phyloP scores from a whole-genome alignment of 2,888 invertebrate species.

The Trachelus iudaicus region DNA sequence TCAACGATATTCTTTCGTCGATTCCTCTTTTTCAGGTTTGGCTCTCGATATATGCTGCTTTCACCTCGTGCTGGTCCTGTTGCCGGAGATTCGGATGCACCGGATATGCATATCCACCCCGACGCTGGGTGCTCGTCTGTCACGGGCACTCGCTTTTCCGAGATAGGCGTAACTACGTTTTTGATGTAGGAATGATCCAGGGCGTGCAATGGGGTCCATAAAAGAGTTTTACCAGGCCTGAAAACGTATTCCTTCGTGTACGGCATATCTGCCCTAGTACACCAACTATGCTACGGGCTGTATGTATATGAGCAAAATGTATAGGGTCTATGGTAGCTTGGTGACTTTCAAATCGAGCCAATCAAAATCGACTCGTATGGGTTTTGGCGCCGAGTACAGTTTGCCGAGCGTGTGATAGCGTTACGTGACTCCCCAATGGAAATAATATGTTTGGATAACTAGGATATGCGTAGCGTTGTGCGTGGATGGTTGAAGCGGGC shows the following conservation, averaged over 20 bases:
- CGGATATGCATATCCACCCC: not conserved
- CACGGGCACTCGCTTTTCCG: not conserved
- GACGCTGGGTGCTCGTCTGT: slow-evolving; percentile 8
- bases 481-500: not conserved
- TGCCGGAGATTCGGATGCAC: not conserved
- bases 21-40: slow-evolving; percentile 25
- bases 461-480: not conserved
- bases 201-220: not conserved
- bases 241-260: too few species aligned
- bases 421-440: slow-evolving; percentile 36
- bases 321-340: not conserved
- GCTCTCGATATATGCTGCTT: slow-evolving; percentile 5
- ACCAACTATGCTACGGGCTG: not conserved
- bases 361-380: not conserved
- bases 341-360: not conserved
- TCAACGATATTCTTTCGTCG: slow-evolving; percentile 13
- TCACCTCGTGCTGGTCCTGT: not conserved
- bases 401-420: slow-evolving; percentile 31
- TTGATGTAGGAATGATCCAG: not conserved
- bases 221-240: not conserved
- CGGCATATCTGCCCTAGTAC: not conserved
- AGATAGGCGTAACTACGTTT: slow-evolving; percentile 10
- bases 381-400: not conserved
- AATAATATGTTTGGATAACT: slow-evolving; percentile 32
- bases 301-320: not conserved